Evolutionary conservation across 2,888 invertebrate genomes (phyloP).

Genomic region (Drosophila paramelanica): DNA sequence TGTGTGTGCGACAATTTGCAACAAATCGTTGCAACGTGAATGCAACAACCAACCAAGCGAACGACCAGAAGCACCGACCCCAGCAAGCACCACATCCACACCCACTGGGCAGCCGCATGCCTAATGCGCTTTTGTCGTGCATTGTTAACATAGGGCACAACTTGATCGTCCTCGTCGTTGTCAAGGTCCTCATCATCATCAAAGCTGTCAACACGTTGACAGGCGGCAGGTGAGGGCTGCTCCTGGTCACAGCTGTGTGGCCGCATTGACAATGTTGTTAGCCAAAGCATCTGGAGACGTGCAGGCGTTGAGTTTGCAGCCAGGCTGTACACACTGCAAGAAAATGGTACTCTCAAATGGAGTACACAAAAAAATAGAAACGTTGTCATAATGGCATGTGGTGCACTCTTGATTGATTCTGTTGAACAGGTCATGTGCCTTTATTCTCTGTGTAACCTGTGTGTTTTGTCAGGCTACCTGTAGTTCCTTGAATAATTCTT

Average conservation of each 20-base stretch:
- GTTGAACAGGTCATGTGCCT: not conserved
- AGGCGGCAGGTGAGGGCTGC: slow-evolving; percentile 41
- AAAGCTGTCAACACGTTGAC: slow-evolving; percentile 73
- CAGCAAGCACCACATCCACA: slow-evolving; percentile 3
- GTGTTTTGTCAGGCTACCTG: slow-evolving; percentile 4
- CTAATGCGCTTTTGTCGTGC: slow-evolving; percentile 74
- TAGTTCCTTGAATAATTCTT: not conserved
- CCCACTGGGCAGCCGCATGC: slow-evolving; percentile 51
- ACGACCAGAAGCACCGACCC: slow-evolving; percentile 45
- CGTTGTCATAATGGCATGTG: not conserved
- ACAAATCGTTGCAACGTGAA: slow-evolving; percentile 70
- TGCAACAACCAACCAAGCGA: slow-evolving; percentile 64
- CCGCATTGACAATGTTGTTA: slow-evolving; percentile 71
- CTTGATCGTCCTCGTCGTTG: slow-evolving; percentile 32
- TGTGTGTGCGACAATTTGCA: slow-evolving; percentile 62
- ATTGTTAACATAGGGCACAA: slow-evolving; percentile 58
- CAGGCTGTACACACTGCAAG: slow-evolving; percentile 3
- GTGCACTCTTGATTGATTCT: slow-evolving; percentile 4
- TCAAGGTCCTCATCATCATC: slow-evolving; percentile 56
- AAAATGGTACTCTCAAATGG: not conserved
- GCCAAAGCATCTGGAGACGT: slow-evolving; percentile 17
- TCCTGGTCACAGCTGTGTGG: slow-evolving; percentile 50
- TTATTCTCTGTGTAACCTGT: slow-evolving; percentile 16
- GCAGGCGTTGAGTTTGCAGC: not conserved
- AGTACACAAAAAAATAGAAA: not conserved